Conservation (phyloP, 2,888 invertebrate species). For the Ophion ellenae region DNA sequence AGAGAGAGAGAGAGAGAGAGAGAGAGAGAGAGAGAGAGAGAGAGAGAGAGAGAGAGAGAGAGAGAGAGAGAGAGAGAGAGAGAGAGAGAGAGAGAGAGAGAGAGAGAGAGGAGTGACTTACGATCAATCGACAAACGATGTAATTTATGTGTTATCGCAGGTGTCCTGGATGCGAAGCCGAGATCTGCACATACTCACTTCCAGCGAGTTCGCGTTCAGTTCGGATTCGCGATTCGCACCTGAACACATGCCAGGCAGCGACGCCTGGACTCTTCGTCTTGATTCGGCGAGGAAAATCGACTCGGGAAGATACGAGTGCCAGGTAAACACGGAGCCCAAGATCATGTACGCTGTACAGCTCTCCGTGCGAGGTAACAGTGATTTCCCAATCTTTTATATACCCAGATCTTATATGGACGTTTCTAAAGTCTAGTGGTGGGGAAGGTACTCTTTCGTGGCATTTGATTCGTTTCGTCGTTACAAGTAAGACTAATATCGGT, state of each 20-base stretch:
- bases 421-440: not conserved
- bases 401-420: not conserved
- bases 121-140: constrained; percentile 19
- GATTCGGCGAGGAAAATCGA: constrained; percentile 86
- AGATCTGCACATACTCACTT: constrained; percentile 89
- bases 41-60: too few relatives aligned
- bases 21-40: too few relatives aligned
- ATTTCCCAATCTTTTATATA: not conserved
- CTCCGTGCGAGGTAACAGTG: constrained; percentile 86
- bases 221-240: constrained; percentile 88
- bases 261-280: constrained; percentile 87
- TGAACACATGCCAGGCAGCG: constrained; percentile 84
- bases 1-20: not conserved
- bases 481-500: too few relatives aligned
- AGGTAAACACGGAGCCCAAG: constrained; percentile 91
- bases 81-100: too few relatives aligned
- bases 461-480: too few relatives aligned
- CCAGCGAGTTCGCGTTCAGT: constrained; percentile 87
- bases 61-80: too few relatives aligned
- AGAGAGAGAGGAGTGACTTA: not conserved
- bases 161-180: constrained; percentile 90
- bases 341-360: constrained; percentile 88
- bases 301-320: constrained; percentile 90
- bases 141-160: constrained; percentile 81
- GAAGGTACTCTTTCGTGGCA: not conserved